These are phyloP conservation scores for Premnoplex brunnescens DNA, from an alignment of 2,797 vertebrate species.

Conservation along the genomic window DNA sequence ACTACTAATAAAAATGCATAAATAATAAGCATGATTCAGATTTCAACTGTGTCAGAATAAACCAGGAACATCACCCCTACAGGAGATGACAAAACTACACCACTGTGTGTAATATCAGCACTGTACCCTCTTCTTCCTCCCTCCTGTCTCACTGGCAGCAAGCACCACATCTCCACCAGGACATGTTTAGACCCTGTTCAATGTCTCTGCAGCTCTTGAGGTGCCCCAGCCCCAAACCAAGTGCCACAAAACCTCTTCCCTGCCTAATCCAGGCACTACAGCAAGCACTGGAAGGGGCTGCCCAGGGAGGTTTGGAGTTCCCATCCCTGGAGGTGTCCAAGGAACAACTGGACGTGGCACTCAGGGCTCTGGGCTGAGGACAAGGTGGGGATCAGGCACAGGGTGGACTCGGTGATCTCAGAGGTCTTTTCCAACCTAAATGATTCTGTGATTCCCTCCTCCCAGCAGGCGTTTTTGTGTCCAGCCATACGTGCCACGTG, in stretches of 20 bases:
- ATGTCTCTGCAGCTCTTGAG: not conserved
- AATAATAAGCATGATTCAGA: not conserved
- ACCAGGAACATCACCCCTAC: not conserved
- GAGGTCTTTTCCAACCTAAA: not conserved
- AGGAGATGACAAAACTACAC: not conserved
- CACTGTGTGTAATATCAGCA: not conserved
- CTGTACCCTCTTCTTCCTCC: not conserved
- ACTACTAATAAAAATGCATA: not conserved
- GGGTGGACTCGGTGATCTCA: accelerated
- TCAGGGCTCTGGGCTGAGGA: not conserved
- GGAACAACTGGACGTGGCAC: not conserved
- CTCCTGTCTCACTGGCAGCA: not conserved
- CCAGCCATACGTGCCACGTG: accelerated
- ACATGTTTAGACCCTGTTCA: not conserved
- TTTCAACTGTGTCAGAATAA: not conserved
- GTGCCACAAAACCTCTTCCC: not conserved
- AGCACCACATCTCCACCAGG: not conserved
- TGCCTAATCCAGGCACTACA: no score
- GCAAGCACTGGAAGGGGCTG: not conserved
- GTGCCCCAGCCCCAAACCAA: not conserved
- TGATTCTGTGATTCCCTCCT: not conserved
- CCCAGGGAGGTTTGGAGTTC: not conserved
- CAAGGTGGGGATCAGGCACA: not conserved
- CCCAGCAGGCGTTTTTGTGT: not conserved
- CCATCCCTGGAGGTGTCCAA: not conserved